These are phyloP conservation scores for Drosophila formosana DNA, from an alignment of 2,888 invertebrate species.

Conservation along the genomic window DNA sequence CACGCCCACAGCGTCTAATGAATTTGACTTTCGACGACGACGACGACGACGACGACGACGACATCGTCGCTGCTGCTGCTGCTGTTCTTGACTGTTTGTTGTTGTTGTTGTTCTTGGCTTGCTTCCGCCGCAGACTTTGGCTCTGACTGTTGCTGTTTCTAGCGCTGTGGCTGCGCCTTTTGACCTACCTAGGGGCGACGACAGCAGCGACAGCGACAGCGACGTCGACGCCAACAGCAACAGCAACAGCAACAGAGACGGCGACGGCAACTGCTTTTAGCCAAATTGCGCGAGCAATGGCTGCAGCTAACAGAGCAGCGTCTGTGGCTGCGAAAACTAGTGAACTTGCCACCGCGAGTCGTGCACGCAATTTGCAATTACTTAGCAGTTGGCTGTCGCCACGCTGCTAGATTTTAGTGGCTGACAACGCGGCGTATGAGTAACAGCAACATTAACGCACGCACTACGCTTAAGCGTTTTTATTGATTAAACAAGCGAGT, in stretches of 20 bases:
- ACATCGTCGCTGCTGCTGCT: constrained; percentile 21
- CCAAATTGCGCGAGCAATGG: constrained; percentile 67
- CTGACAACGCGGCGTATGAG: constrained; percentile 45
- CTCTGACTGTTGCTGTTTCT: constrained; percentile 39
- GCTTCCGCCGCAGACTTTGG: constrained; percentile 49
- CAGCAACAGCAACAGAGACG: neutral
- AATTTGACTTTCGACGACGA: constrained; percentile 61
- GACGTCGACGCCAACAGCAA: constrained; percentile 25
- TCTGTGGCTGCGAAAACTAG: constrained; percentile 38
- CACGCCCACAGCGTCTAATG: constrained; percentile 48
- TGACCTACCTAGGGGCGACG: constrained; percentile 71
- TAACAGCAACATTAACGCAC: constrained; percentile 36
- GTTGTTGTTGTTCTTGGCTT: constrained; percentile 36
- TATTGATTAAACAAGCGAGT: constrained; percentile 76
- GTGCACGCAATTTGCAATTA: constrained; percentile 76
- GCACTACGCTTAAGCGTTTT: constrained; percentile 43
- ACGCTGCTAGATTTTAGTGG: constrained; percentile 27
- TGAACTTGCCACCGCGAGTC: constrained; percentile 55
- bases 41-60: constrained; percentile 39
- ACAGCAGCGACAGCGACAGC: constrained; percentile 22
- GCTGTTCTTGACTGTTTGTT: constrained; percentile 25
- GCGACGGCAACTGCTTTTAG: constrained; percentile 67
- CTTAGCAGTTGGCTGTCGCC: constrained; percentile 51
- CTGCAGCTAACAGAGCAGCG: constrained; percentile 43
- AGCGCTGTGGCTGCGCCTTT: constrained; percentile 63